Evolutionary conservation across 1,140 invertebrate genomes (phyloP), one percentile per base, ranked within the genome.

Genomic region (Solenopsis fugax): DNA sequence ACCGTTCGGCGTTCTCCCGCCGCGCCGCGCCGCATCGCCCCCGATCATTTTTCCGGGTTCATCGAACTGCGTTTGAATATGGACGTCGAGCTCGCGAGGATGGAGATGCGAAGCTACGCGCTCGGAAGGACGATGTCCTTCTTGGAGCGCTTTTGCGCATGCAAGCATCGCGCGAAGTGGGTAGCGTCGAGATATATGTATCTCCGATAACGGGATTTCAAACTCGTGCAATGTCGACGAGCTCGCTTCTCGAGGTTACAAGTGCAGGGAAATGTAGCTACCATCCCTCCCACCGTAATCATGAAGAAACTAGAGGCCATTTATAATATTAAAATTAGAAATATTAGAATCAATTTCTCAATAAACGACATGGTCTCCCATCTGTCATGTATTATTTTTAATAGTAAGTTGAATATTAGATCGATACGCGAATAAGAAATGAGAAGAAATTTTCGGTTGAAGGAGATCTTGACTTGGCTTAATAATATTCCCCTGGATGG

Each of bases 31-130:
- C 54, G 62, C 34, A n/a, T n/a, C n/a, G 37, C 21, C 37, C 48
- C 69, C 24, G 52, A 62, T 82, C 69, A 73, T 64, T 75, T 84
- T 60, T 60, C 80, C 52, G 18, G 4, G 80, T 84, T 84, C 80
- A 29, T 84, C 80, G 80, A 84, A 84, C 80, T 54, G 41, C 29
- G 56, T 45, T 34, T 41, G 62, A 67, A 80, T 80, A 29, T 12
- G 41, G 52, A 41, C 16, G 69, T 65, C 21, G 50, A 24, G 37
- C 24, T 60, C 41, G 69, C 54, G 21, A 41, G 50, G 64, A 37
- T 18, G 34, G 7, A 21, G 48, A 72, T 58, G 24, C 52, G 52
- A 73, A 82, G 67, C 52, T 56, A 69, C 12, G 4, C 34, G 29
- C 29, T 16, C 48, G 48, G 41, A 69, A 69, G 65, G 50, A 80